Evolutionary conservation across 2,113 vertebrate species (phyloP).

Genomic region (Callocephalon fimbriatum): DNA sequence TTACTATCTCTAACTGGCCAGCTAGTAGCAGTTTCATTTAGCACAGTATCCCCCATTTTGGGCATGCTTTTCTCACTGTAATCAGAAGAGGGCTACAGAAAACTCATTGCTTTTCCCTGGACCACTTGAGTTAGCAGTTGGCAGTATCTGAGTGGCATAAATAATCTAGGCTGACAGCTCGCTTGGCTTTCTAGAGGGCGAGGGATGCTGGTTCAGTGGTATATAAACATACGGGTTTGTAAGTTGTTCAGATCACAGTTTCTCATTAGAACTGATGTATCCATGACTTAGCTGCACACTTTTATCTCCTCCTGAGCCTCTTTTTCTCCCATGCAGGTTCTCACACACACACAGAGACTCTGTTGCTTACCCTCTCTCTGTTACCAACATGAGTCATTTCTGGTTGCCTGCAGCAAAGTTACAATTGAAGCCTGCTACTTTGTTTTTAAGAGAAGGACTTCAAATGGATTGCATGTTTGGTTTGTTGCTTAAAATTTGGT

Average conservation of each 20-base stretch:
- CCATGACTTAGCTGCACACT: neutral
- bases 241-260: neutral
- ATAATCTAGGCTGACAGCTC: slow-evolving; percentile 20
- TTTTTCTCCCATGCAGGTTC: neutral
- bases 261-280: neutral
- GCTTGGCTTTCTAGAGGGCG: neutral
- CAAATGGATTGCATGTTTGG: neutral
- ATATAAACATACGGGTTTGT: neutral
- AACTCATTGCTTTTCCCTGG: neutral
- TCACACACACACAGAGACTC: neutral
- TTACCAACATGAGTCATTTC: neutral
- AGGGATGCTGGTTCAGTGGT: slow-evolving; percentile 7
- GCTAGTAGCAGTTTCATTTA: neutral
- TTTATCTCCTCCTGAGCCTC: neutral
- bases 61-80: neutral
- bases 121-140: slow-evolving; percentile 20
- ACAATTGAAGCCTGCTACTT: neutral
- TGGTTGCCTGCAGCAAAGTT: neutral
- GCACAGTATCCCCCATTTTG: neutral
- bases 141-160: slow-evolving; percentile 23
- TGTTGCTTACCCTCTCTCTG: neutral
- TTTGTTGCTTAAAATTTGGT: neutral
- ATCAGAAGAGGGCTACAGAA: neutral
- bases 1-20: neutral
- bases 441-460: neutral